Percentiles rank a stretch among this genome's conserved stretches.
phyloP scores from a whole-genome alignment of 2,113 vertebrate genomes.

The Sphyrna mokarran region DNA sequence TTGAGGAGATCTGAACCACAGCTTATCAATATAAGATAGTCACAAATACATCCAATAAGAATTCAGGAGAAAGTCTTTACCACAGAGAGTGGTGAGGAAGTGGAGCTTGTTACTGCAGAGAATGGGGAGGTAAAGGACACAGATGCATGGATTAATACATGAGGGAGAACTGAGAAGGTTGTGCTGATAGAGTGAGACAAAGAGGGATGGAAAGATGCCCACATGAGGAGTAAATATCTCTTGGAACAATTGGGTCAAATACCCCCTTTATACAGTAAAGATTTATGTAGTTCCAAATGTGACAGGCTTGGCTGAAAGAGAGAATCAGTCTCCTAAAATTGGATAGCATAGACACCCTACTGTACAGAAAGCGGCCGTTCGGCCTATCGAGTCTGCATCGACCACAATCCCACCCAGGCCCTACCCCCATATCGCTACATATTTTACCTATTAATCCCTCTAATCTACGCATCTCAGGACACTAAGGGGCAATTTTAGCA shows the following conservation, averaged over 20 bases:
- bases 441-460: too few species aligned
- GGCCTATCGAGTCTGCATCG: too few species aligned
- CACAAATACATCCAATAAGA: neutral
- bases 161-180: neutral
- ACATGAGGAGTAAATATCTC: neutral
- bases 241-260: neutral
- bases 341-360: neutral
- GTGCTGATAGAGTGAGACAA: neutral
- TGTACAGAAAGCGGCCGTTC: too few species aligned
- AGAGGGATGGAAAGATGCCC: neutral
- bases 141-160: neutral
- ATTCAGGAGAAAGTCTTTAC: neutral
- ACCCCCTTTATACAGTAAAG: neutral
- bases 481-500: too few species aligned
- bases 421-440: too few species aligned
- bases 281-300: neutral
- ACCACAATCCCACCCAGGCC: too few species aligned
- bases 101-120: neutral
- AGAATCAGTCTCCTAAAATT: neutral
- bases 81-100: neutral
- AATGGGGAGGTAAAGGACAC: neutral
- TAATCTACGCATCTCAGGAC: too few species aligned
- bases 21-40: neutral
- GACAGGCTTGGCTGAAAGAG: neutral
- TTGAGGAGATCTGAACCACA: neutral